Percentiles rank a stretch among this genome's conserved stretches.
Evolutionary conservation across 2,888 invertebrate genomes (phyloP).

Genomic region (Dysmachus trigonus): DNA sequence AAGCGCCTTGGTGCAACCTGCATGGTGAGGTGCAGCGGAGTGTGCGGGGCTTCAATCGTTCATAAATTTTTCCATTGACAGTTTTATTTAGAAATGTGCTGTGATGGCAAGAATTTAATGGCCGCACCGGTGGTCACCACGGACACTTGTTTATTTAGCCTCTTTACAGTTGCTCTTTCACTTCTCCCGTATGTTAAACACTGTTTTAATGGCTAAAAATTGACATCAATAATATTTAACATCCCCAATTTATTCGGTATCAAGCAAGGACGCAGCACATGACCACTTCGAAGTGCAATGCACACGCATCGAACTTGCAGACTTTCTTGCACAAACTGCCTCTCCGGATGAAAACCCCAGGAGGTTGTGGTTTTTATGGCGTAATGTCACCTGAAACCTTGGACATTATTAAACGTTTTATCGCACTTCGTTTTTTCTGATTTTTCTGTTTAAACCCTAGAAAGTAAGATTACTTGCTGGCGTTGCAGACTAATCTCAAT

Average conservation of each 20-base stretch:
- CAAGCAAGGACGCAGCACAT: slow-evolving; percentile 27
- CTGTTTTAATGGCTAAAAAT: slow-evolving; percentile 41
- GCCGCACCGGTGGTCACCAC: slow-evolving; percentile 19
- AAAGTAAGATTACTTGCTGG: not conserved
- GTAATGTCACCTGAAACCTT: slow-evolving; percentile 1
- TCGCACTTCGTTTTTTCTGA: not conserved
- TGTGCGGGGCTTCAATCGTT: not conserved
- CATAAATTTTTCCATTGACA: slow-evolving; percentile 43
- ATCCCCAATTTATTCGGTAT: slow-evolving; percentile 39
- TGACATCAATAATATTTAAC: slow-evolving; percentile 43
- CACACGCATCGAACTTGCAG: not conserved
- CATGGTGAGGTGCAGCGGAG: no score
- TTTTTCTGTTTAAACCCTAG: not conserved
- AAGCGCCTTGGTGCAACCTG: not conserved
- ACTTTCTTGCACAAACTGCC: not conserved
- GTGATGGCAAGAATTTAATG: slow-evolving; percentile 29
- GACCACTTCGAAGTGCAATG: not conserved
- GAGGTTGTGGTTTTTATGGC: slow-evolving; percentile 29
- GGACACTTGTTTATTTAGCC: slow-evolving; percentile 19
- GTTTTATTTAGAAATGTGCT: slow-evolving; percentile 42
- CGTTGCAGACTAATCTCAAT: not conserved
- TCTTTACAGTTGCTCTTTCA: slow-evolving; percentile 32
- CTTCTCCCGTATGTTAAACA: slow-evolving; percentile 37
- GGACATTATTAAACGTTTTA: slow-evolving; percentile 31
- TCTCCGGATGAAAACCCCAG: slow-evolving; percentile 25